A percentile compares a stretch with the other conserved stretches of the same genome.
Conservation (phyloP, 2,888 invertebrate genomes). For the Eilema depressum region DNA sequence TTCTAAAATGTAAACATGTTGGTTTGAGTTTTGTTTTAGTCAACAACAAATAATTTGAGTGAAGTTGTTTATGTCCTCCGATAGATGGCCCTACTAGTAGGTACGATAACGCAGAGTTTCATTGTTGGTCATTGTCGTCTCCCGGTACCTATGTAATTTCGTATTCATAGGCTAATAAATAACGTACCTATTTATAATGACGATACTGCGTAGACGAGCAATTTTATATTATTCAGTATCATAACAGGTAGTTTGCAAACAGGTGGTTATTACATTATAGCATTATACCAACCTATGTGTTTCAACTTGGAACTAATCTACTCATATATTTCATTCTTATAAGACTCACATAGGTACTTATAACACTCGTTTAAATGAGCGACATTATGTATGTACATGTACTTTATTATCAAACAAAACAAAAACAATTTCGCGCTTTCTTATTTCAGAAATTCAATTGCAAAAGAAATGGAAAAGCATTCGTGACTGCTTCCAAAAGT, state of each 20-base stretch:
- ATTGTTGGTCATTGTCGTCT: not conserved
- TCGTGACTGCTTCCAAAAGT: slow-evolving; percentile 78
- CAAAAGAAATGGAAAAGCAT: slow-evolving; percentile 85
- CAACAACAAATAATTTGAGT: slow-evolving; percentile 39
- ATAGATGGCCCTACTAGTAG: slow-evolving; percentile 48
- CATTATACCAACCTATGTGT: not conserved
- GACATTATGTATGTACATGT: too few relatives aligned
- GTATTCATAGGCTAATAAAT: not conserved
- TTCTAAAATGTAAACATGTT: not conserved
- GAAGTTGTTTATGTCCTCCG: slow-evolving; percentile 11
- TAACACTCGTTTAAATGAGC: not conserved
- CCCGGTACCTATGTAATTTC: not conserved
- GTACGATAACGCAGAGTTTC: not conserved
- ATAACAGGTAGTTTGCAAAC: not conserved
- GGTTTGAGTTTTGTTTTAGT: slow-evolving; percentile 18
- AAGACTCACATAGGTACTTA: too few relatives aligned
- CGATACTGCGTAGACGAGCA: not conserved
- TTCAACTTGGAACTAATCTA: not conserved
- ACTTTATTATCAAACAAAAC: too few relatives aligned
- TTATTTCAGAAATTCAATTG: slow-evolving; percentile 77
- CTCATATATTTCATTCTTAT: not conserved
- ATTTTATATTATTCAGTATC: not conserved
- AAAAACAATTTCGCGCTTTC: not conserved
- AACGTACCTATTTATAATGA: not conserved
- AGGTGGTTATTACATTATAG: not conserved